Base-by-base conservation (phyloP, 2,797 vertebrate genomes). In the Poliocrania exsul region DNA sequence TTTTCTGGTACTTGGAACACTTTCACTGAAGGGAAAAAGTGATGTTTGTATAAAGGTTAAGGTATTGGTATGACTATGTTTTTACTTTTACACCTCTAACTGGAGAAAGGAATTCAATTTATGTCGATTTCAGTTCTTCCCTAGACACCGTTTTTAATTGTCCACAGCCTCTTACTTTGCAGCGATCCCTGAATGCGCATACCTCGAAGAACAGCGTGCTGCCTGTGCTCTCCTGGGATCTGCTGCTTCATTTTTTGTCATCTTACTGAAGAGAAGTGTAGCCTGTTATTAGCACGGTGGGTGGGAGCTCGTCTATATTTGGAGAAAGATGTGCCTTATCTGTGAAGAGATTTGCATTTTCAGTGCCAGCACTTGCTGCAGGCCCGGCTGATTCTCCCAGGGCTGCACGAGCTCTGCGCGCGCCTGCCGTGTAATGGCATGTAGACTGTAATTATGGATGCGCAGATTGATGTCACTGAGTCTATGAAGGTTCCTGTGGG, bases 361-460 rank as follows among this genome's bases (percentile, higher is more conserved):
- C 81, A 70, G 60, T 50, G 57, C 9, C 66, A 47, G 62, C 79
- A 70, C 71, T 92, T 3, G 6, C 95, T 88, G 71, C 58, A 90
- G 91, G 87, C 87, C 91, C 38, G 4, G 57, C 14, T 26, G 79
- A 88, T 85, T 88, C 87, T 96, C 87, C 49, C 37, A 57, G 85
- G 89, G 67, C 75, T 38, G 86, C 56, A 0, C 1, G 24, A 81
- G 91, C 89, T 85, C 15, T 71, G 91, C 81, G 84, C 81, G 47
- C 25, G 67, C 86, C 91, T 91, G 91, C 84, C 57, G 60, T 64
- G 86, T 73, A 93, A 85, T 20, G 88, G 91, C 79, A 38, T 20
- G 81, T 78, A 89, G 92, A 67, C 86, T 91, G 94, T 94, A 96
- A 95, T 96, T 95, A 92, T 3, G 69, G 72, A 94, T 88, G 87